Percentiles rank a stretch among this genome's conserved stretches.
Evolutionary conservation across 2,113 vertebrate genomes (phyloP).

Genomic region (Cephalopterus ornatus): DNA sequence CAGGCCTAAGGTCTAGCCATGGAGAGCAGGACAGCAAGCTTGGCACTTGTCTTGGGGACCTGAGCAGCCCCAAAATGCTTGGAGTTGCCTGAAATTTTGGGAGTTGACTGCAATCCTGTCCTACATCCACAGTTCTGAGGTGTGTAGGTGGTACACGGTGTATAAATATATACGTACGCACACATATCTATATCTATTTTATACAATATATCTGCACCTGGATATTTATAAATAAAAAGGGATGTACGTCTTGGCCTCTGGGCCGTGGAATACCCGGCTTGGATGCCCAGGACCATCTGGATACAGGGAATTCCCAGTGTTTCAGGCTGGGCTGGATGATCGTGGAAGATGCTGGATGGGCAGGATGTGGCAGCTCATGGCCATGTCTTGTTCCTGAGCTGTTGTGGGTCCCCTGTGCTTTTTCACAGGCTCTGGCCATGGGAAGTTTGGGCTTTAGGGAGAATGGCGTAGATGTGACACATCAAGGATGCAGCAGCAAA

Average conservation of each 20-base stretch:
- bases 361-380: background rate
- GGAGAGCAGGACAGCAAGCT: rapidly evolving
- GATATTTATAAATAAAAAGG: rapidly evolving
- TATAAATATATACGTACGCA: rapidly evolving
- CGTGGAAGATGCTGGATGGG: background rate
- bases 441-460: background rate
- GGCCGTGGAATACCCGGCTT: rapidly evolving
- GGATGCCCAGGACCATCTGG: background rate
- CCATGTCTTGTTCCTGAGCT: background rate
- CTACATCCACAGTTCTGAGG: rapidly evolving
- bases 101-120: background rate
- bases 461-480: rapidly evolving
- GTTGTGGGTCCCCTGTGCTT: background rate
- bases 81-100: rapidly evolving
- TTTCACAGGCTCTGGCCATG: rapidly evolving
- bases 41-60: background rate
- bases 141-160: rapidly evolving
- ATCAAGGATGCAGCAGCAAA: background rate
- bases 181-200: rapidly evolving
- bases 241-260: too few species aligned
- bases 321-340: rapidly evolving
- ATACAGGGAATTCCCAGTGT: background rate
- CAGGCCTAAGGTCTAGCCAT: rapidly evolving
- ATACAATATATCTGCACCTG: rapidly evolving
- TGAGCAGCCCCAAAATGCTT: rapidly evolving